Base-by-base conservation (phyloP, 2,113 vertebrate species). In the Dasypus novemcinctus region DNA sequence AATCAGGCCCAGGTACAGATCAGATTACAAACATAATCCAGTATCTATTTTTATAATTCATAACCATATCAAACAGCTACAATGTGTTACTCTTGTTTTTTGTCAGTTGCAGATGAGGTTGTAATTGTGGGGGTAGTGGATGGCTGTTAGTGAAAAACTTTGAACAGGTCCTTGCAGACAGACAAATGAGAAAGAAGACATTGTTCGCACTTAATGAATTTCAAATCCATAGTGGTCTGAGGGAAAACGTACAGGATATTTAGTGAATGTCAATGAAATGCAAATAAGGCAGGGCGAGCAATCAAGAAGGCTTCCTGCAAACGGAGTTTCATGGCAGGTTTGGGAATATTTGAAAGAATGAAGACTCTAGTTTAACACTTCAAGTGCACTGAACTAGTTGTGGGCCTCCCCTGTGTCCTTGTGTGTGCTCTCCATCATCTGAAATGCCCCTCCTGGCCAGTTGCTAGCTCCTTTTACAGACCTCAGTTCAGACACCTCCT, bases 231-330 rank as follows among this genome's bases (percentile, higher is more conserved):
- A 41, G 33, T n/a, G 52, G 52, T 38, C 57, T 43, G 29, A 41
- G 36, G 17, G 31, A 31, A 69, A 36, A 31, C 21, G 41, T 18
- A 61, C 10, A 49, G 27, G 7, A 5, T 2, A n/a, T 49, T 23
- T 69, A 9, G 20, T 78, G 52, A 27, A 43, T 29, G 21, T 23
- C 64, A 17, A 0, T 57, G 75, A 2, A 54, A 13, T 52, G 23
- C 5, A 13, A 14, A 1, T 2, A n/a, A 52, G 21, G 9, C 3
- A 29, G 7, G 31, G 11, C 14, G 31, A 41, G 41, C 4, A 0
- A 21, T 23, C 21, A 33, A 38, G 36, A 4, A 75, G 61, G n/a
- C 17, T 49, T 79, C 41, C 57, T 43, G 41, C 2, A n/a, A 18
- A 21, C 23, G 57, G 11, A 20, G 29, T 57, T 82, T 14, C 46